Base-by-base conservation (phyloP, 2,113 vertebrate species). In the Vanacampus margaritifer region DNA sequence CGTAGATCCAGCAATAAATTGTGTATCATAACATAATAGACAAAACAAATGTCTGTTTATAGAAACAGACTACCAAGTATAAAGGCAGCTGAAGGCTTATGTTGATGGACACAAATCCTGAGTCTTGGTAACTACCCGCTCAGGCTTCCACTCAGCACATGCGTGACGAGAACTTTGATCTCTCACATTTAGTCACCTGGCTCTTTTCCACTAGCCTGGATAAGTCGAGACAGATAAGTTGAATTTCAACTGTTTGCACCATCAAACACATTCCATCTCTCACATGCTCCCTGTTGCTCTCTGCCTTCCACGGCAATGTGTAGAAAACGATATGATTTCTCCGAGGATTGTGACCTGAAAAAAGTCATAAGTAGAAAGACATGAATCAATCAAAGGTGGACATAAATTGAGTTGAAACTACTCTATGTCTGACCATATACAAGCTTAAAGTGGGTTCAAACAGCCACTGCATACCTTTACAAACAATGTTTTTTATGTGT, bases 21-120 rank as follows among this genome's bases (percentile, higher is more conserved):
- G 73, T 21, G 74, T 59, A 76, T 65, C 24, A 32, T 64, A 79
- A 60, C 35, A 51, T n/a, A 9, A 39, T 50, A 71, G 41, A 71
- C 58, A 36, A n/a, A 56, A 65, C 32, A 65, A 68, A 64, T 45
- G 67, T 32, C 65, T 73, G 76, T 84, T 86, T 84, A 73, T 65
- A 71, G 64, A 73, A 74, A 68, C 70, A 4, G 43, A 17, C 76
- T 63, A 5, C 26, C 43, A 26, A 81, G 85, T 86, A 89, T 82
- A 88, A 86, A 88, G 78, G 74, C 69, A 58, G 65, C 69, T 13
- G 16, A 39, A 75, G 26, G 84, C 82, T 91, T 85, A 87, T 13
- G 53, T 13, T 91, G 88, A 91, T 89, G 81, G 89, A 91, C 88
- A 74, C 78, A 90, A 90, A 90, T 88, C 88, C 86, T 88, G 75